Conservation (phyloP, 2,888 invertebrate genomes). For the Drosophila incognita region DNA sequence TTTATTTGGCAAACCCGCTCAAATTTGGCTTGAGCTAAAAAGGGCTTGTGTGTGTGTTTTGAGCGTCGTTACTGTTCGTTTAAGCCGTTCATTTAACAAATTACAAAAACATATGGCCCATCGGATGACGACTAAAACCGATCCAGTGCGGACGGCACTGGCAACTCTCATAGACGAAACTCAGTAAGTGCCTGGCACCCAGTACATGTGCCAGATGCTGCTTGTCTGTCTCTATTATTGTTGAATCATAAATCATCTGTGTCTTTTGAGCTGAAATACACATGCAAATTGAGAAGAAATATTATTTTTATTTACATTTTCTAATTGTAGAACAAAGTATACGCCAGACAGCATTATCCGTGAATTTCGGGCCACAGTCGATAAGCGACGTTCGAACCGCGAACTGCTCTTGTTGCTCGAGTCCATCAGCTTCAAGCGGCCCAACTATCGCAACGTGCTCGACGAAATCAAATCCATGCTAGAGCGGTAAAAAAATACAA, state of each 20-base stretch:
- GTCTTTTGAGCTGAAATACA: background rate
- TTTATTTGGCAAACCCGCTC: slow-evolving; percentile 44
- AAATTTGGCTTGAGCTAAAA: slow-evolving; percentile 32
- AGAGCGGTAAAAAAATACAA: slow-evolving; percentile 65
- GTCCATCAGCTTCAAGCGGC: slow-evolving; percentile 79
- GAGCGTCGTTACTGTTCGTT: slow-evolving; percentile 32
- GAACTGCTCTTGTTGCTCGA: slow-evolving; percentile 80
- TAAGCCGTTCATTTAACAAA: slow-evolving; percentile 42
- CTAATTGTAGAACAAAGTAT: slow-evolving; percentile 72
- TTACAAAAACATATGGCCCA: slow-evolving; percentile 40
- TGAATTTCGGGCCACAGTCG: slow-evolving; percentile 80
- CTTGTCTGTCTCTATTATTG: background rate
- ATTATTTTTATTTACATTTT: background rate
- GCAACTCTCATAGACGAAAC: slow-evolving; percentile 77
- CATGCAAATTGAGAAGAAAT: slow-evolving; percentile 1
- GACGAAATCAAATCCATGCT: slow-evolving; percentile 73
- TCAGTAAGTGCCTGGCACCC: slow-evolving; percentile 64
- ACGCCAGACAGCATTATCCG: slow-evolving; percentile 80
- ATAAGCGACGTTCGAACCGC: slow-evolving; percentile 67
- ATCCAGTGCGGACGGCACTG: slow-evolving; percentile 75
- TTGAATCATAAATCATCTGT: background rate
- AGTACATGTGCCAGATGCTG: slow-evolving; percentile 54
- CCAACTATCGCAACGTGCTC: slow-evolving; percentile 72
- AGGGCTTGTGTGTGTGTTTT: slow-evolving; percentile 24
- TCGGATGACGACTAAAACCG: slow-evolving; percentile 50